Percentiles rank a stretch among this genome's conserved stretches.
These are phyloP conservation scores for Tortrix viridana DNA, from an alignment of 2,888 invertebrate species.

Conservation along the genomic window DNA sequence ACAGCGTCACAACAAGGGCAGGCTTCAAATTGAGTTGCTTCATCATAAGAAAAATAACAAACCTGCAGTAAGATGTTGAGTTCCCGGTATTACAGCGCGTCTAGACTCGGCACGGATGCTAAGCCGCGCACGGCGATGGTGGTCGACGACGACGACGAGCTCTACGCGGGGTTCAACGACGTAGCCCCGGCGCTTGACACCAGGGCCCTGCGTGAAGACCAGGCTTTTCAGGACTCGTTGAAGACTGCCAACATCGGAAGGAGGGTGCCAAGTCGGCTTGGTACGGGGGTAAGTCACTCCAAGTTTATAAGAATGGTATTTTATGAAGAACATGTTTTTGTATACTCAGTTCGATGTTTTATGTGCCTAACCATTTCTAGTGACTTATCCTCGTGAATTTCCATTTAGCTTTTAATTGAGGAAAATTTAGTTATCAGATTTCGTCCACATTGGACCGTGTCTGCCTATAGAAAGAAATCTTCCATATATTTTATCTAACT, in stretches of 20 bases:
- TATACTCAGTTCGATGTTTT: too few relatives aligned
- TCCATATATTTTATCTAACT: too few relatives aligned
- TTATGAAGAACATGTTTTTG: not conserved
- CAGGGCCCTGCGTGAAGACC: slow-evolving; percentile 88
- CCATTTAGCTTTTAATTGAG: too few relatives aligned
- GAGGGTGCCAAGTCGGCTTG: slow-evolving; percentile 84
- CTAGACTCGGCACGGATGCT: slow-evolving; percentile 66
- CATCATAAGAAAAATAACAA: too few relatives aligned
- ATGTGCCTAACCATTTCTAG: too few relatives aligned
- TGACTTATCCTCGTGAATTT: too few relatives aligned
- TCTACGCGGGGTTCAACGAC: slow-evolving; percentile 88
- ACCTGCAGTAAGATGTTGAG: slow-evolving; percentile 60
- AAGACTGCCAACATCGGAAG: slow-evolving; percentile 89
- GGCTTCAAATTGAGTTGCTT: slow-evolving; percentile 4
- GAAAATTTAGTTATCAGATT: too few relatives aligned
- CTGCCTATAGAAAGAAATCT: too few relatives aligned
- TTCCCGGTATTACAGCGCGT: slow-evolving; percentile 72
- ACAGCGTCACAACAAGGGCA: slow-evolving; percentile 77
- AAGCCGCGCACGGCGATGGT: slow-evolving; percentile 72
- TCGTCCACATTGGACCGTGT: too few relatives aligned
- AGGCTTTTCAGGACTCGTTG: slow-evolving; percentile 90
- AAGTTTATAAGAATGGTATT: not conserved
- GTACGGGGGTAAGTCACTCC: slow-evolving; percentile 67
- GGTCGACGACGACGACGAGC: slow-evolving; percentile 85
- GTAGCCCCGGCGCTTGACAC: slow-evolving; percentile 87